These are phyloP conservation scores for Drusus annulatus DNA, from an alignment of 1,140 invertebrate genomes.

Conservation along the genomic window DNA sequence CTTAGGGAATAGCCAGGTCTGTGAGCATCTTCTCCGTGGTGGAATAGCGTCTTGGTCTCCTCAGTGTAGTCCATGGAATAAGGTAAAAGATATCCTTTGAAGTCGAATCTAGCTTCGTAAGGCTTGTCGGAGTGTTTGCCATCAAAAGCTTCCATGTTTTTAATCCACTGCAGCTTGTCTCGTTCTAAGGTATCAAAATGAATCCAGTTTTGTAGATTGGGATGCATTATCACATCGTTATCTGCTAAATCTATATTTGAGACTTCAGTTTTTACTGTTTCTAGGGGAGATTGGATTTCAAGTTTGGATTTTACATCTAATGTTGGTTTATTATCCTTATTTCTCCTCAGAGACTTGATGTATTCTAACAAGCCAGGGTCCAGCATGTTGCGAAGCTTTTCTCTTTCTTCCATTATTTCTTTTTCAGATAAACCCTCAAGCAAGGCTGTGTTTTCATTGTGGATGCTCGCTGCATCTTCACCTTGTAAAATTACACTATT, in stretches of 20 bases:
- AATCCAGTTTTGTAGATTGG: slow-evolving; percentile 80
- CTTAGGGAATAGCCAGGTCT: slow-evolving; percentile 90
- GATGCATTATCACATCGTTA: slow-evolving; percentile 75
- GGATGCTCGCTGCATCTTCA: slow-evolving; percentile 75
- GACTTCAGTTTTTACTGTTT: slow-evolving; percentile 47
- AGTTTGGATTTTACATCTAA: slow-evolving; percentile 39
- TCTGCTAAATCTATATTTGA: slow-evolving; percentile 65
- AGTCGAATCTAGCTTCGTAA: slow-evolving; percentile 83
- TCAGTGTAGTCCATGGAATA: slow-evolving; percentile 75
- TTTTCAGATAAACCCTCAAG: slow-evolving; percentile 79
- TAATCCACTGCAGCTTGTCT: slow-evolving; percentile 91
- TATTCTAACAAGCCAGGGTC: slow-evolving; percentile 79
- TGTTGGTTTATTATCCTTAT: slow-evolving; percentile 60
- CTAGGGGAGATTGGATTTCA: slow-evolving; percentile 47
- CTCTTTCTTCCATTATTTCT: slow-evolving; percentile 84
- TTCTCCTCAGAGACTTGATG: slow-evolving; percentile 74
- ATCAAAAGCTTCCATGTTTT: slow-evolving; percentile 72
- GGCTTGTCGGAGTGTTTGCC: slow-evolving; percentile 65
- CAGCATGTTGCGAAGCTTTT: slow-evolving; percentile 77
- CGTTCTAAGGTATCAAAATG: slow-evolving; percentile 87
- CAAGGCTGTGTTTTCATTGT: slow-evolving; percentile 81
- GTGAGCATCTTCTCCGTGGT: slow-evolving; percentile 93
- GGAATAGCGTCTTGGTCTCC: slow-evolving; percentile 80
- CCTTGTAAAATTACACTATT: slow-evolving; percentile 73
- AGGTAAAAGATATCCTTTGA: slow-evolving; percentile 79